Conservation (phyloP, 2,888 invertebrate species). For the Dione vanillae region DNA sequence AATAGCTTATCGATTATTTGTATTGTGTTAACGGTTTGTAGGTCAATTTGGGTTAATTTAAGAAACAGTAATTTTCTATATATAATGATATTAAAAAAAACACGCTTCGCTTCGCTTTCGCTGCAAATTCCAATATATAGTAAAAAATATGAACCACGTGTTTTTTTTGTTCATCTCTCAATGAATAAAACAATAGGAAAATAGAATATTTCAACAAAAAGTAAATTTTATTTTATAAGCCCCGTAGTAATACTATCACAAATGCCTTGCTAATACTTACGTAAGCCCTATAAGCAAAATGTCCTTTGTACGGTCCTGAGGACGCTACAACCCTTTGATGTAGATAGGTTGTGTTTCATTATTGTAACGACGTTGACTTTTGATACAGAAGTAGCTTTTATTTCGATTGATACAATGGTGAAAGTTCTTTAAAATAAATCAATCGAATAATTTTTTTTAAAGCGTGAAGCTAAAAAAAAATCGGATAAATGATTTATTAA, state of each 20-base stretch:
- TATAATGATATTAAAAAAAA: too few species aligned
- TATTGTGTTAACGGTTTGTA: too few species aligned
- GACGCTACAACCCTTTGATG: constrained; percentile 41
- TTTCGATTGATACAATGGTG: neutral
- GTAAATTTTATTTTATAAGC: neutral
- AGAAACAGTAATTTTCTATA: too few species aligned
- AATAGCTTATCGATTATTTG: too few species aligned
- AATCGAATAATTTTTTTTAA: neutral
- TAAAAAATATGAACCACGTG: too few species aligned
- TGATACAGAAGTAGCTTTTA: neutral
- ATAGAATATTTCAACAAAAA: constrained; percentile 4
- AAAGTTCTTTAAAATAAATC: neutral
- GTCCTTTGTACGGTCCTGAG: constrained; percentile 32
- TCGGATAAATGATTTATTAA: too few species aligned
- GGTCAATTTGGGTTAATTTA: too few species aligned
- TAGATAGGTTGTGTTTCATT: constrained; percentile 44
- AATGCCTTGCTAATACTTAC: neutral
- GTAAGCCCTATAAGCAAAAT: constrained; percentile 20
- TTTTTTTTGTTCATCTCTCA: too few species aligned
- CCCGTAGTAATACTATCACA: constrained; percentile 3
- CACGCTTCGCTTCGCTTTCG: too few species aligned
- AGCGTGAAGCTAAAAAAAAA: neutral
- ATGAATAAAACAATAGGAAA: neutral
- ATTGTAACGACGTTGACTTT: constrained; percentile 21
- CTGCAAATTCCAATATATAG: too few species aligned